Conservation (phyloP, 2,888 invertebrate genomes). For the Apocheima hispidaria region DNA sequence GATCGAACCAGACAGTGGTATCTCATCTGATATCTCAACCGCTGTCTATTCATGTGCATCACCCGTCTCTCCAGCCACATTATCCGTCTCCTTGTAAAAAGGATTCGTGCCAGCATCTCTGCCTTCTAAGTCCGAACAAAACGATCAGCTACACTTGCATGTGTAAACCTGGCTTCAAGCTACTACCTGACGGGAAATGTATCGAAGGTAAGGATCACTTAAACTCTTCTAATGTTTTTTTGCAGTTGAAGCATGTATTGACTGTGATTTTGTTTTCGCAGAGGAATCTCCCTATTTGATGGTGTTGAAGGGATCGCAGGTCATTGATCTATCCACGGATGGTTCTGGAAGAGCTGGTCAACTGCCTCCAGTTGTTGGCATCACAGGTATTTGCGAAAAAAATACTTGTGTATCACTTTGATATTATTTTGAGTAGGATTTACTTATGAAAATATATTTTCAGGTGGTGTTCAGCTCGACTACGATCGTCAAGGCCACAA, state of each 20-base stretch:
- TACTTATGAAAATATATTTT: not conserved
- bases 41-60: conserved; percentile 97
- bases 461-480: conserved; percentile 94
- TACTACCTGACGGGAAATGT: conserved; percentile 89
- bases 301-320: conserved; percentile 95
- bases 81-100: conserved; percentile 91
- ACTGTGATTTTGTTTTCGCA: conserved; percentile 52
- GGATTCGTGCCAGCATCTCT: conserved; percentile 93
- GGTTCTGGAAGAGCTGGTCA: conserved; percentile 92
- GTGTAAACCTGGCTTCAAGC: conserved; percentile 95
- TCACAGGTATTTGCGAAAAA: conserved; percentile 74
- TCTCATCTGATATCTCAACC: conserved; percentile 98
- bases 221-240: not conserved
- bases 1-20: conserved; percentile 96
- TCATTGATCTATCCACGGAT: conserved; percentile 93
- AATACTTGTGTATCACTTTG: not conserved
- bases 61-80: conserved; percentile 96
- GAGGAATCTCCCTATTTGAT: conserved; percentile 96
- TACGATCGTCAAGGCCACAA: conserved; percentile 94
- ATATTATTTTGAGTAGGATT: not conserved
- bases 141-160: conserved; percentile 92
- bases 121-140: conserved; percentile 93
- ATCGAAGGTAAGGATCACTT: conserved; percentile 85
- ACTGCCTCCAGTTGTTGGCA: conserved; percentile 94
- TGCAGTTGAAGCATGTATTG: not conserved